Percentiles rank a stretch among this genome's conserved stretches.
These are phyloP conservation scores for Triplophysa siluroides DNA, from an alignment of 2,113 vertebrate genomes.

Conservation along the genomic window DNA sequence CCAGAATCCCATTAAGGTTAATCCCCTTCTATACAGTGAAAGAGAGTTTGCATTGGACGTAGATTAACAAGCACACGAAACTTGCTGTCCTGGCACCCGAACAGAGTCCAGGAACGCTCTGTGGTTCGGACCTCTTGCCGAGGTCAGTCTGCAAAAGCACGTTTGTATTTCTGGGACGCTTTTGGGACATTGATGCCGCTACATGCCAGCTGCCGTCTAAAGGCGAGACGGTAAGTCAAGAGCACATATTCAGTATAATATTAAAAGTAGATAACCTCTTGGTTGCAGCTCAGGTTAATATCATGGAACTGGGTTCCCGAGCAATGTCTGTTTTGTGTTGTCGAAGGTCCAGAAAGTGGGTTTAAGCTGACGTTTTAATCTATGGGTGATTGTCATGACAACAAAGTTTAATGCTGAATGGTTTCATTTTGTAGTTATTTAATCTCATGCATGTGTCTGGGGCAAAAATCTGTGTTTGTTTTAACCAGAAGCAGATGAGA, in stretches of 20 bases:
- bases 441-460: no score
- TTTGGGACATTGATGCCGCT: conserved; percentile 15
- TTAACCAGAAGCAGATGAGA: no score
- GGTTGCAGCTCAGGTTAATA: no score
- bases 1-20: conserved; percentile 48
- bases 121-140: conserved; percentile 5
- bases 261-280: no score
- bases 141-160: background rate
- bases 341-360: no score
- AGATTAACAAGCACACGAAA: conserved; percentile 31
- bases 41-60: conserved; percentile 24
- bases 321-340: no score
- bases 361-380: no score
- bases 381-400: no score
- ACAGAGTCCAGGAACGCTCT: background rate
- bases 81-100: background rate
- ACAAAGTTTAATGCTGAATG: no score
- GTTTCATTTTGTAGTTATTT: no score
- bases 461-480: no score
- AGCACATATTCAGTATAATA: background rate
- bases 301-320: no score
- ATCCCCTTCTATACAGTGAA: conserved; percentile 34
- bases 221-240: conserved; percentile 17
- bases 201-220: conserved; percentile 36
- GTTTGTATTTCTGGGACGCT: conserved; percentile 2